Base-by-base conservation (phyloP, 2,113 vertebrate genomes). In the Dicentrarchus labrax region DNA sequence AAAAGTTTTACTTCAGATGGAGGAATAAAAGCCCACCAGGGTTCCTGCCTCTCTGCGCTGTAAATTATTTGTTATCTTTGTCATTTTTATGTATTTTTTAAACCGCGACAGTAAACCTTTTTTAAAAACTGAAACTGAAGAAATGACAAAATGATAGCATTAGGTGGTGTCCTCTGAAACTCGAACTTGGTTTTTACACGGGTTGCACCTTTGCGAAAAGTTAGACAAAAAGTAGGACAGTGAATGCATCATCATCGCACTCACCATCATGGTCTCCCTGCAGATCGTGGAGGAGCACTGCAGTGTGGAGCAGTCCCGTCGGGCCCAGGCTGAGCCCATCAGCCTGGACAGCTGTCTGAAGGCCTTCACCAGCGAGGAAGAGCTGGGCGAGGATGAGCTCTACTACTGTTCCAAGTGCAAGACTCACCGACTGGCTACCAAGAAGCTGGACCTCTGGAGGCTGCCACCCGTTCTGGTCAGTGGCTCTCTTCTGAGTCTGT, bases 361-460 rank as follows among this genome's bases (percentile, higher is more conserved):
- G 86, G 98, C 98, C 82, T 99, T 99, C 95, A 99, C 98, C 88
- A 97, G 95, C 0, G 98, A 99, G 92, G 98, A 99, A 72, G 98
- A 99, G 67, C 94, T 99, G 53, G 98, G 98, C 0, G 98, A 99
- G 82, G 97, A 99, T 12, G 98, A 99, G 89, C 98, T 99, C 92
- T 99, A 99, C 94, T 99, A 98, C 93, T 99, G 98, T 89, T 99
- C 98, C 88, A 99, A 99, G 90, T 99, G 98, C 93, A 97, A 97
- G 91, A 97, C 97, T 4, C 98, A 99, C 81, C 96, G 98, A 48
- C 86, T 99, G 85, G 98, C 98, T 90, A 99, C 97, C 71, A 99
- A 99, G 94, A 99, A 99, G 80, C 95, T 99, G 91, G 98, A 99
- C 91, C 97, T 99, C 51, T 99, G 98, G 98, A 97, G 98, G 76